These are phyloP conservation scores for Drosophila funebris DNA, from an alignment of 1,140 invertebrate species.

Conservation along the genomic window DNA sequence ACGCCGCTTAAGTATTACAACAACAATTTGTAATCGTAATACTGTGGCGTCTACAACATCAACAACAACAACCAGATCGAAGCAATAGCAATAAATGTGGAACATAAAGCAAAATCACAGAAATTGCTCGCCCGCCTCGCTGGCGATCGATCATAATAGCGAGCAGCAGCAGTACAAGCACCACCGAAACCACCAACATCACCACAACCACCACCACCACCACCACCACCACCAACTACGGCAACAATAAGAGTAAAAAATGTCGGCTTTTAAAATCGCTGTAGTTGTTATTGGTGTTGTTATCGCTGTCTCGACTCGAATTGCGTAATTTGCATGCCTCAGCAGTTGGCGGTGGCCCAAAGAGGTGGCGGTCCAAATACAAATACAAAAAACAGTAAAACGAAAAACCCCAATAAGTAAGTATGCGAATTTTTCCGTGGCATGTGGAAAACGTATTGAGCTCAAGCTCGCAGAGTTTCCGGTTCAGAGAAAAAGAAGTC, in stretches of 20 bases:
- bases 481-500: constrained; percentile 65
- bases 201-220: not conserved
- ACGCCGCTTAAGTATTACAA: constrained; percentile 52
- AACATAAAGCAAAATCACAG: constrained; percentile 76
- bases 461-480: constrained; percentile 55
- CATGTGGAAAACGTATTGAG: constrained; percentile 60
- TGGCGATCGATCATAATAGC: constrained; percentile 76
- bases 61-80: constrained; percentile 29
- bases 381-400: not conserved
- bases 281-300: constrained; percentile 20
- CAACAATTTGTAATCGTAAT: constrained; percentile 73
- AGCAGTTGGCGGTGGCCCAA: constrained; percentile 41
- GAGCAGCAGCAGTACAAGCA: constrained; percentile 17
- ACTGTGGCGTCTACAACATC: constrained; percentile 42
- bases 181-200: not conserved
- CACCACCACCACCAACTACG: constrained; percentile 17
- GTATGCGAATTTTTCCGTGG: constrained; percentile 61
- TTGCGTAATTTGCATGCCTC: constrained; percentile 77
- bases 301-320: constrained; percentile 53
- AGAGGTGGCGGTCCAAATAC: constrained; percentile 30
- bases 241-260: constrained; percentile 48
- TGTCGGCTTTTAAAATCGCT: constrained; percentile 38
- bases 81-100: constrained; percentile 72
- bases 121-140: constrained; percentile 69
- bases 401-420: constrained; percentile 30